These are phyloP conservation scores for Orthochromis indermauri DNA, from an alignment of 2,113 vertebrate genomes.

Conservation along the genomic window DNA sequence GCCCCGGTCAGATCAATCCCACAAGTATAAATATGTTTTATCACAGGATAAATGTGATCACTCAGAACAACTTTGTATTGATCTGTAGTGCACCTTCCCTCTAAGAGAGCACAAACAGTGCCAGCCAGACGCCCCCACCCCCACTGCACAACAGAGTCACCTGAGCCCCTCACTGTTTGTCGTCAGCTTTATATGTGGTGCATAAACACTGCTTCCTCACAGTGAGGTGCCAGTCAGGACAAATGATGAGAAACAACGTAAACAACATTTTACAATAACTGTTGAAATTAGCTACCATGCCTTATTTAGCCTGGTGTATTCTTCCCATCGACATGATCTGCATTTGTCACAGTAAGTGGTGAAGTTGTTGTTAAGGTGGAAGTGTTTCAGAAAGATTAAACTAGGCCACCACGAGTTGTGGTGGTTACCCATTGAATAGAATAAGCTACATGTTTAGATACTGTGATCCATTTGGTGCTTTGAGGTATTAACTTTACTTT, in stretches of 20 bases:
- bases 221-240: neutral
- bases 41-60: fast-evolving
- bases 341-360: neutral
- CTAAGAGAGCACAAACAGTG: neutral
- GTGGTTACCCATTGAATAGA: neutral
- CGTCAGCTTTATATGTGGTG: neutral
- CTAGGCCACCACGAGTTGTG: neutral
- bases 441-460: neutral
- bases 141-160: neutral
- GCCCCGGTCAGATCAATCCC: neutral
- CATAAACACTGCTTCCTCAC: neutral
- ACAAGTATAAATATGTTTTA: neutral
- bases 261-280: neutral
- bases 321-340: fast-evolving
- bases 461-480: neutral
- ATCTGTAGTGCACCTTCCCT: neutral
- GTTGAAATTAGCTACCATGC: neutral
- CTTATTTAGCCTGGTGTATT: neutral
- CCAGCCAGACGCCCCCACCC: neutral
- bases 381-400: neutral
- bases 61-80: neutral
- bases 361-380: neutral
- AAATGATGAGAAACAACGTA: neutral
- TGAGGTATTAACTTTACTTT: neutral
- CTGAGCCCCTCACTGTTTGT: neutral